Evolutionary conservation across 2,113 vertebrate genomes (phyloP), one percentile per base, ranked within the genome.

Genomic region (Proterorhinus semilunaris): DNA sequence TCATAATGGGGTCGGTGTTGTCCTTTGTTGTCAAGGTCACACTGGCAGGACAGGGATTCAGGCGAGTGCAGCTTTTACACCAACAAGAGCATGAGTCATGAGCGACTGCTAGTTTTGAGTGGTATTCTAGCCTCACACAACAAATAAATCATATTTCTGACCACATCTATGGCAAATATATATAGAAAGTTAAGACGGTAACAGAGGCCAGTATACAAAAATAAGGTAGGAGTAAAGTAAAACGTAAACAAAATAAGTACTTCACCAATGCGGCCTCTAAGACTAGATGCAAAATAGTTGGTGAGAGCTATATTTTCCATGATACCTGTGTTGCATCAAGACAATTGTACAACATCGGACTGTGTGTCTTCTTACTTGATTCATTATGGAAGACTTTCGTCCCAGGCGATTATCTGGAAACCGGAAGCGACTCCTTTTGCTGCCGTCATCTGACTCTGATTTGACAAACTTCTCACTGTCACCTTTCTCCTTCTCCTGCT

Each of bases 391-490:
- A 84, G 97, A 95, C 36, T 98, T 98, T 83, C 96, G 93, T 21
- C 96, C 96, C 65, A 98, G 92, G 68, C 96, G 93, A 87, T 96
- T 98, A 84, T 99, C 96, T 0, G 96, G 93, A 82, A 98, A 94
- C 75, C 96, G 94, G 0, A 94, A 95, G 16, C 95, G 96, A 62
- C 95, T 97, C 81, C 95, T 95, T 77, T 95, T 95, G 92, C 97
- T 95, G 50, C 97, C 96, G 0, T 99, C 97, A 27, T 99, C 98
- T 0, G 98, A 99, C 48, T 99, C 98, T 0, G 98, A 99, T 90
- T 99, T 98, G 71, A 98, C 96, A 75, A 98, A 95, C 86, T 99
- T 99, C 81, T 99, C 98, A 0, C 88, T 94, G 88, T 99, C 98
- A 0, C 96, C 95, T 65, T 99, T 99, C 90, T 99, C 98, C 3